These are phyloP conservation scores for Pristionchus entomophagus DNA, from an alignment of 2,888 invertebrate species.

Conservation along the genomic window DNA sequence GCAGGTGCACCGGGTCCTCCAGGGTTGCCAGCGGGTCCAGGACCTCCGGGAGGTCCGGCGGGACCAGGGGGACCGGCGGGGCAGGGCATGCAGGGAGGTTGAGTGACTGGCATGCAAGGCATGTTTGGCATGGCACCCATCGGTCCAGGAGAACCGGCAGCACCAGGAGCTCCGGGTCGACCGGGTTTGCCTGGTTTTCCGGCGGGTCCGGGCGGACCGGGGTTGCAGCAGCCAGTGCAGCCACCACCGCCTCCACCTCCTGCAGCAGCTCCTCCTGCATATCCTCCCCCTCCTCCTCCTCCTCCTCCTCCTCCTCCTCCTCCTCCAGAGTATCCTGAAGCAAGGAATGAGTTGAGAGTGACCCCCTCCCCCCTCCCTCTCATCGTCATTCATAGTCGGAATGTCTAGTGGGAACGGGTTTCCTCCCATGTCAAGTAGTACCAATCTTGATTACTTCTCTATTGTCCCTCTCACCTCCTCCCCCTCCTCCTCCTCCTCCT, in stretches of 20 bases:
- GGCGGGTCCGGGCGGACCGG: constrained; percentile 46
- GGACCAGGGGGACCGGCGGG: constrained; percentile 42
- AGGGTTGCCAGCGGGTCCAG: constrained; percentile 36
- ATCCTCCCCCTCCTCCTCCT: constrained; percentile 47
- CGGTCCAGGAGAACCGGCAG: constrained; percentile 31
- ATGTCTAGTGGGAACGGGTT: constrained; percentile 17
- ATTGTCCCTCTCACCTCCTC: neutral
- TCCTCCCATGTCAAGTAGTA: neutral
- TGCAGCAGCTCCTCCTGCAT: neutral
- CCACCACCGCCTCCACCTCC: constrained; percentile 47
- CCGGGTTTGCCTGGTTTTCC: constrained; percentile 46
- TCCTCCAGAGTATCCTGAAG: constrained; percentile 31
- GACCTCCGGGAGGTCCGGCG: constrained; percentile 42
- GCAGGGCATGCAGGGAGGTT: constrained; percentile 43
- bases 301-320: constrained; percentile 45
- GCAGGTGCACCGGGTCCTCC: constrained; percentile 43
- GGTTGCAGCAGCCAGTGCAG: constrained; percentile 48
- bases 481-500: constrained; percentile 45
- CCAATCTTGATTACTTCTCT: constrained; percentile 40
- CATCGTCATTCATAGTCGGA: too few relatives aligned
- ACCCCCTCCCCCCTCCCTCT: too few relatives aligned
- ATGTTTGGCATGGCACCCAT: constrained; percentile 27
- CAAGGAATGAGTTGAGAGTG: neutral
- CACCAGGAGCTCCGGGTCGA: constrained; percentile 31
- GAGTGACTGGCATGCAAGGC: constrained; percentile 39